A percentile compares a stretch with the other conserved stretches of the same genome.
phyloP scores from a whole-genome alignment of 30 jellyfish, hydroid and myxozoan species.

The Aurelia sp. region DNA sequence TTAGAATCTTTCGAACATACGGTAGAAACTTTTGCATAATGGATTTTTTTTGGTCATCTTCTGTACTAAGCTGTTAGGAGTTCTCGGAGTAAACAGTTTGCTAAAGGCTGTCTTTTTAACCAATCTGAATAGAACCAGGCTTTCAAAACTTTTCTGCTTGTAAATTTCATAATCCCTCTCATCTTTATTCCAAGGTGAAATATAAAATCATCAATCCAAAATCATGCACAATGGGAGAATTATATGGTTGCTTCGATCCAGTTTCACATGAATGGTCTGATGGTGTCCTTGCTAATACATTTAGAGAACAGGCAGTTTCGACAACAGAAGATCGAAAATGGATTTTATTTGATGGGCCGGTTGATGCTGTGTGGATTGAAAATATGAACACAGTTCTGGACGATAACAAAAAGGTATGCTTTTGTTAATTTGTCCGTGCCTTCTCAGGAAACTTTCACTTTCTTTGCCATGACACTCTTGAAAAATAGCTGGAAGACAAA shows the following conservation, averaged over 20 bases:
- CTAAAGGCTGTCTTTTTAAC: no score
- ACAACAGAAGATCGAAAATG: conserved; percentile 90
- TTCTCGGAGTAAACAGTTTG: no score
- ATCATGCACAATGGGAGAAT: conserved; percentile 94
- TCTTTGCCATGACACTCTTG: no score
- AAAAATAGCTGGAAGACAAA: no score
- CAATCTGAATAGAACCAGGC: no score
- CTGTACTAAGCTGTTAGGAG: no score
- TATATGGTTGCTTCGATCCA: conserved; percentile 93
- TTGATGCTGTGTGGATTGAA: conserved; percentile 98
- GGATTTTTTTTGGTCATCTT: no score
- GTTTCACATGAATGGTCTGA: conserved; percentile 99
- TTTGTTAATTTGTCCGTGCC: no score
- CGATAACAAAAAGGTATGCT: conserved; percentile 89
- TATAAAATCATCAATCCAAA: conserved; percentile 95
- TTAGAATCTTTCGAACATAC: no score
- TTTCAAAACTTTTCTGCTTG: neutral
- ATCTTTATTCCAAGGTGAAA: conserved; percentile 62
- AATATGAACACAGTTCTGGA: conserved; percentile 98
- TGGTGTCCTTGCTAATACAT: conserved; percentile 92
- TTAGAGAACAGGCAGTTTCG: conserved; percentile 93
- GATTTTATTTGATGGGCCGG: conserved; percentile 98
- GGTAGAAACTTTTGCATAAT: no score
- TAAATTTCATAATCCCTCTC: no score
- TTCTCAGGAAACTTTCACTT: no score